phyloP scores from a whole-genome alignment of 2,888 invertebrate species.

The Hyposoter dolosus region DNA sequence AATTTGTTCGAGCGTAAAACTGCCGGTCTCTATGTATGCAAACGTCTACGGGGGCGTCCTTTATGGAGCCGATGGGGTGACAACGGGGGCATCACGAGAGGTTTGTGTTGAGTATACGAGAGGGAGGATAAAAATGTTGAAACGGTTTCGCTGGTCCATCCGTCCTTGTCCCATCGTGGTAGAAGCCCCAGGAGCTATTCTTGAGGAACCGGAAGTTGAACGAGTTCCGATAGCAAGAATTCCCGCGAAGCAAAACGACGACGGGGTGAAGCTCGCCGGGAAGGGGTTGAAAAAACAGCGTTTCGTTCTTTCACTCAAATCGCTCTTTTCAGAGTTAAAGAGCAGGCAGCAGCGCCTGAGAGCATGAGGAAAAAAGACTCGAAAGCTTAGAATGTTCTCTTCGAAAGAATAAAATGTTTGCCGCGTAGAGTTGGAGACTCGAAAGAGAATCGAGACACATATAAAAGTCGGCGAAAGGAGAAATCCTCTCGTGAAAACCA shows the following conservation, averaged over 20 bases:
- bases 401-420: slow-evolving; percentile 57
- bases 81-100: slow-evolving; percentile 79
- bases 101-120: slow-evolving; percentile 53
- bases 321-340: slow-evolving; percentile 1
- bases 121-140: slow-evolving; percentile 74
- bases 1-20: slow-evolving; percentile 84
- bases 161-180: slow-evolving; percentile 40
- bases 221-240: slow-evolving; percentile 64
- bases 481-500: slow-evolving; percentile 56
- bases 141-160: slow-evolving; percentile 46
- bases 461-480: slow-evolving; percentile 33
- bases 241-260: slow-evolving; percentile 49
- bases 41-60: slow-evolving; percentile 81
- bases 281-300: slow-evolving; percentile 63
- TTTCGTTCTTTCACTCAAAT: slow-evolving; percentile 41
- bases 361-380: not conserved
- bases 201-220: slow-evolving; percentile 63
- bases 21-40: slow-evolving; percentile 83
- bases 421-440: not conserved
- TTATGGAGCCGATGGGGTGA: slow-evolving; percentile 83
- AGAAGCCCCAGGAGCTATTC: slow-evolving; percentile 56
- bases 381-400: slow-evolving; percentile 46
- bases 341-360: not conserved
- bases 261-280: not conserved
- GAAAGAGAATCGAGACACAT: slow-evolving; percentile 52